These are phyloP conservation scores for Chymomyza fuscimana DNA, from an alignment of 2,888 invertebrate genomes.

Conservation along the genomic window DNA sequence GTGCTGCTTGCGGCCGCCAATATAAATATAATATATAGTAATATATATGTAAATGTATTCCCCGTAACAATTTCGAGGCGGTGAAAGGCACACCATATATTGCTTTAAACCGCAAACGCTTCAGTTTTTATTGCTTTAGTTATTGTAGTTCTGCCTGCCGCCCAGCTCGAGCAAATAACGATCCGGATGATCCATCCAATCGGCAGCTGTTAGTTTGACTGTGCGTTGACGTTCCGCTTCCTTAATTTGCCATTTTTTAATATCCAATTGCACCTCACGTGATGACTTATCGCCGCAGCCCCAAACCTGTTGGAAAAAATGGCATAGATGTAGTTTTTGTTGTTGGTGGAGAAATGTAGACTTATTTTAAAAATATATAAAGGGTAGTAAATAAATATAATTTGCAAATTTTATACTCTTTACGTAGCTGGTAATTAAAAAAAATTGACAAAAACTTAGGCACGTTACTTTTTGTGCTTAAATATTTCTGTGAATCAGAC, in stretches of 20 bases:
- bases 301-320: constrained; percentile 84
- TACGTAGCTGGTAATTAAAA: neutral
- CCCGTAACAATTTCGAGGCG: constrained; percentile 29
- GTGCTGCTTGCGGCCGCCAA: constrained; percentile 40
- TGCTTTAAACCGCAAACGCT: neutral
- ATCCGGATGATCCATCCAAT: constrained; percentile 98
- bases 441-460: neutral
- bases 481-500: too few species aligned
- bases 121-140: constrained; percentile 71
- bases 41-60: constrained; percentile 30
- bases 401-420: neutral
- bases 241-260: constrained; percentile 94
- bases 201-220: constrained; percentile 92
- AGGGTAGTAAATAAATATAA: constrained; percentile 28
- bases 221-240: constrained; percentile 92
- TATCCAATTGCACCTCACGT: constrained; percentile 90
- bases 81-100: constrained; percentile 34
- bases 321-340: constrained; percentile 48
- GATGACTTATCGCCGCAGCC: constrained; percentile 90
- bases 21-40: constrained; percentile 30
- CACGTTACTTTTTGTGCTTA: too few species aligned
- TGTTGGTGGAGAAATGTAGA: constrained; percentile 67
- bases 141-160: constrained; percentile 90
- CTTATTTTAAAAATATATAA: constrained; percentile 44
- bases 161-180: constrained; percentile 93